A percentile compares a stretch with the other conserved stretches of the same genome.
Conservation (phyloP, 2,113 vertebrate species). For the Prunella himalayana region DNA sequence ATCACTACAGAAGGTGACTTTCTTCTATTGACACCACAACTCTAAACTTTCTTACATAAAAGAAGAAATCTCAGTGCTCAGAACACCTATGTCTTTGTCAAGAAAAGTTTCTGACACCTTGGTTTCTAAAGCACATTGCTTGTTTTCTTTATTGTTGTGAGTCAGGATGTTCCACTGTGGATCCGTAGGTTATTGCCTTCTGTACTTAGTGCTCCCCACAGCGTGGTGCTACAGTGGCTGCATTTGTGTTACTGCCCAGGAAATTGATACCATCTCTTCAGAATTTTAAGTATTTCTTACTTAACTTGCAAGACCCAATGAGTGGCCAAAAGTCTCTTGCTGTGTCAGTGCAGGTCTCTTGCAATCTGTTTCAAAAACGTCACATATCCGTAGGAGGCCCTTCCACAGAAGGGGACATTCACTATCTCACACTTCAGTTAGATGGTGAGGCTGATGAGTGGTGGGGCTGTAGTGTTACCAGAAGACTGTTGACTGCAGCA, state of each 20-base stretch:
- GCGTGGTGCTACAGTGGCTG: background rate
- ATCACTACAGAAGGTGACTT: background rate
- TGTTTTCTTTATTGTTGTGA: background rate
- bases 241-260: background rate
- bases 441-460: no score
- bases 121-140: background rate
- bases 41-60: background rate
- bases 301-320: background rate
- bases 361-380: background rate
- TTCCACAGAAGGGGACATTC: background rate
- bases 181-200: background rate
- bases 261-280: background rate
- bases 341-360: background rate
- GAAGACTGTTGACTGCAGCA: background rate
- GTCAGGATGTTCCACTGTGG: background rate
- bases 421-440: background rate
- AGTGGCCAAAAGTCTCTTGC: background rate
- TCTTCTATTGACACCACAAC: background rate
- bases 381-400: background rate
- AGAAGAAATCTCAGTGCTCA: background rate
- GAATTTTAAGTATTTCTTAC: background rate
- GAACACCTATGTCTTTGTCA: background rate
- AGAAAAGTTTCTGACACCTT: background rate
- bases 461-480: background rate
- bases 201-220: background rate